Evolutionary conservation across 2,113 vertebrate genomes (phyloP).

Genomic region (Paradoxurus hermaphroditus): DNA sequence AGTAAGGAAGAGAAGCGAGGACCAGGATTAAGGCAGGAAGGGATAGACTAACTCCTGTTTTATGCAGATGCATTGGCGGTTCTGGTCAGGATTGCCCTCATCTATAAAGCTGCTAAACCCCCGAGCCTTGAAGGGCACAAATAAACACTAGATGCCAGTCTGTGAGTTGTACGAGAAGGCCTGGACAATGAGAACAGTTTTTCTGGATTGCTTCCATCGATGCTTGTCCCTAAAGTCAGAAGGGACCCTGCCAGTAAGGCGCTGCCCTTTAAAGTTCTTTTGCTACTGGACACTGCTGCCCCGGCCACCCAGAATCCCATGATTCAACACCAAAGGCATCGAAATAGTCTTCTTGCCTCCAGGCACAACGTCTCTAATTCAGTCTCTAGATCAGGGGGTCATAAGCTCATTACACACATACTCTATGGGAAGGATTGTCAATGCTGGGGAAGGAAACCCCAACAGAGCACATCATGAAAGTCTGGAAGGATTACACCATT

Average conservation of each 20-base stretch:
- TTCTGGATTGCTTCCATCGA: background rate
- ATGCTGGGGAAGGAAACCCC: background rate
- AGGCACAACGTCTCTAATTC: background rate
- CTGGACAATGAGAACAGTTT: background rate
- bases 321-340: background rate
- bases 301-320: background rate
- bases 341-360: background rate
- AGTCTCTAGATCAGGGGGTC: background rate
- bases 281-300: background rate
- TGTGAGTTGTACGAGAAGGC: background rate
- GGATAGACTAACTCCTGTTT: background rate
- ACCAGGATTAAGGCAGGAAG: background rate
- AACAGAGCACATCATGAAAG: background rate
- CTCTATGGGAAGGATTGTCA: background rate
- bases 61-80: background rate
- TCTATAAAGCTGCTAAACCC: background rate
- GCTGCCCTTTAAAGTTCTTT: background rate
- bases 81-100: background rate
- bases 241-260: background rate
- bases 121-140: background rate
- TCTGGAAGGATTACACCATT: background rate
- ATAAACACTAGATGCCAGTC: background rate
- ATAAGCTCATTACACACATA: background rate
- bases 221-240: background rate
- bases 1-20: background rate